A percentile compares a stretch with the other conserved stretches of the same genome.
These are phyloP conservation scores for Trichonephila clavata DNA, from an alignment of 1,140 invertebrate genomes.

Conservation along the genomic window DNA sequence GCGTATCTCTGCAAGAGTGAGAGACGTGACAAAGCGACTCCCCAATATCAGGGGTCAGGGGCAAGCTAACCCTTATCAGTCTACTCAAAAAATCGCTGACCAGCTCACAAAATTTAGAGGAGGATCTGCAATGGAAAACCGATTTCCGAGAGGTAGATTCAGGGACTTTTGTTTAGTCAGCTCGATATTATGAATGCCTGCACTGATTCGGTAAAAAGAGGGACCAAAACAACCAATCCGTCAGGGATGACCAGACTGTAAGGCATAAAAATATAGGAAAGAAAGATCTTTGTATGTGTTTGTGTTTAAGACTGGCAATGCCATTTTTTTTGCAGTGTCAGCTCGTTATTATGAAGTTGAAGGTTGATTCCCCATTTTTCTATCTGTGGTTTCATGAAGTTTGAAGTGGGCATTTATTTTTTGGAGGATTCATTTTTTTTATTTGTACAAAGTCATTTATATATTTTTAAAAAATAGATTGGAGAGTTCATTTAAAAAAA, in stretches of 20 bases:
- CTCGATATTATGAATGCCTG: conserved; percentile 49
- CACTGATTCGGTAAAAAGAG: background rate
- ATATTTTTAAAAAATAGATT: too few relatives aligned
- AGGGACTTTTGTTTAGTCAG: conserved; percentile 35
- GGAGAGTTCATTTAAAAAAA: too few relatives aligned
- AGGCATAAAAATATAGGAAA: background rate
- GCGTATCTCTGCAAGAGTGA: background rate
- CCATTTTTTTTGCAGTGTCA: background rate
- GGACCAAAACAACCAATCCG: background rate
- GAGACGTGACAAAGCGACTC: conserved; percentile 16
- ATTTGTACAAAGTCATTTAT: too few relatives aligned
- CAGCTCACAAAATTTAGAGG: conserved; percentile 18
- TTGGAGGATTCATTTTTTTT: too few relatives aligned
- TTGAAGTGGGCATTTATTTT: too few relatives aligned
- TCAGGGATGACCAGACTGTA: background rate
- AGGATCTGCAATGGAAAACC: conserved; percentile 36
- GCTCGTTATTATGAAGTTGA: background rate
- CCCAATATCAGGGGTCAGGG: conserved; percentile 19
- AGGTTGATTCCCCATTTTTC: too few relatives aligned
- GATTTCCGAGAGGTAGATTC: background rate
- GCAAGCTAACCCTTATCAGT: conserved; percentile 31
- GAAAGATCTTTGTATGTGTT: background rate
- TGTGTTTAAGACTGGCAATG: background rate
- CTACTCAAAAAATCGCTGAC: conserved; percentile 58
- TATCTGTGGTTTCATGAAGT: too few relatives aligned